Conservation (phyloP, 2,888 invertebrate species). For the Pristionchus mayeri region DNA sequence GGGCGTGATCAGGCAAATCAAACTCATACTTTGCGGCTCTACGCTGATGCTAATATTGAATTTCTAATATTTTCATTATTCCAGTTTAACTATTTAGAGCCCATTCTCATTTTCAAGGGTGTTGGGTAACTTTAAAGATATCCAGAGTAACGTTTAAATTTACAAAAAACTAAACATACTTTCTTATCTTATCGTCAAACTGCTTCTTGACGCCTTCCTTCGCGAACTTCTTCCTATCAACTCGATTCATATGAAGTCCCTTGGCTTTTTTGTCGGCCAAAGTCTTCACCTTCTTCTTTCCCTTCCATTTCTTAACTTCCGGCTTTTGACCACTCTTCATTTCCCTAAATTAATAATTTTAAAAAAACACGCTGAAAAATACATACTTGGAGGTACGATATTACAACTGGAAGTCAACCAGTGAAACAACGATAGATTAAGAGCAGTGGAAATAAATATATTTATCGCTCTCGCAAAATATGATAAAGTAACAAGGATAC, state of each 20-base stretch:
- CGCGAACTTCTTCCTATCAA: conserved; percentile 61
- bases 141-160: background rate
- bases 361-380: background rate
- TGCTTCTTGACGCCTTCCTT: conserved; percentile 61
- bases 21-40: too few species aligned
- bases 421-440: background rate
- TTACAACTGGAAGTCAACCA: background rate
- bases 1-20: too few species aligned
- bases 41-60: too few species aligned
- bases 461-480: conserved; percentile 15
- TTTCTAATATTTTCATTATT: too few species aligned
- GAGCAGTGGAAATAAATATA: background rate
- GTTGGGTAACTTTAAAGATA: too few species aligned
- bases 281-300: conserved; percentile 51
- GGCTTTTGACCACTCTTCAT: conserved; percentile 64
- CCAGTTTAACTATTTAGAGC: too few species aligned
- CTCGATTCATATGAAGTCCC: conserved; percentile 62
- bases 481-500: conserved; percentile 37
- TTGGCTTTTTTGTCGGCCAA: conserved; percentile 54
- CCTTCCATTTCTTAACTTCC: conserved; percentile 60
- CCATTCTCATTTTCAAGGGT: too few species aligned
- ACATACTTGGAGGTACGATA: background rate
- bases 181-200: conserved; percentile 50
- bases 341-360: background rate
- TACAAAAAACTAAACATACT: background rate